Evolutionary conservation across 1,140 invertebrate genomes (phyloP).

Genomic region (Periplaneta americana): DNA sequence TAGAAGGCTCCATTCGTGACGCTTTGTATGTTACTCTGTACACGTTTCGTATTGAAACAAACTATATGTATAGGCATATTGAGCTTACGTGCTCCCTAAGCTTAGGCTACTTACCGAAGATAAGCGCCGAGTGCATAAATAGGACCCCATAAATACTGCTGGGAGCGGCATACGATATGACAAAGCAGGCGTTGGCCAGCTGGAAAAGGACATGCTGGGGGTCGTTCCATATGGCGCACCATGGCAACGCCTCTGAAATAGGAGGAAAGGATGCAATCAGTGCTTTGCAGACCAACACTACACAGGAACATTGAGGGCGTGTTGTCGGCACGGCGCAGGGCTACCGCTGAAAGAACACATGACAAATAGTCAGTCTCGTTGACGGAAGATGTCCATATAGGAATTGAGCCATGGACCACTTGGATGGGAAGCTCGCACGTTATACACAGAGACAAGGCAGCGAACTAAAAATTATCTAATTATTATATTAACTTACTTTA

Average conservation of each 20-base stretch:
- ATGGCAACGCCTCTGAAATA: not conserved
- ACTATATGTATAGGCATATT: not conserved
- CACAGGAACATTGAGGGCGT: too few relatives aligned
- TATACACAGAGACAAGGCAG: too few relatives aligned
- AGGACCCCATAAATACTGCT: constrained; percentile 36
- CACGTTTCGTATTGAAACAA: not conserved
- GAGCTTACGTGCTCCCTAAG: too few relatives aligned
- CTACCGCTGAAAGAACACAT: too few relatives aligned
- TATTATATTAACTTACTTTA: too few relatives aligned
- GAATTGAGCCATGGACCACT: too few relatives aligned
- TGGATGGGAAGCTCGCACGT: too few relatives aligned
- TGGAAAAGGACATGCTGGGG: constrained; percentile 44
- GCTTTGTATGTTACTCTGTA: not conserved
- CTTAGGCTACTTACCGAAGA: constrained; percentile 37
- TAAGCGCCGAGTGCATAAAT: constrained; percentile 39
- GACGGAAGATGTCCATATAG: not conserved
- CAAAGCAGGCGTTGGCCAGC: constrained; percentile 39
- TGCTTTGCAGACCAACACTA: too few relatives aligned
- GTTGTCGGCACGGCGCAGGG: too few relatives aligned
- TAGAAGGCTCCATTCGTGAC: not conserved
- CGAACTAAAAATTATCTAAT: too few relatives aligned
- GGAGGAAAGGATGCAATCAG: too few relatives aligned
- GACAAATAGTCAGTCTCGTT: too few relatives aligned
- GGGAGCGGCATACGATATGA: constrained; percentile 37
- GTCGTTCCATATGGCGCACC: constrained; percentile 29